A percentile compares a stretch with the other conserved stretches of the same genome.
These are phyloP conservation scores for Taphrorychus bicolor DNA, from an alignment of 2,888 invertebrate genomes.

Conservation along the genomic window DNA sequence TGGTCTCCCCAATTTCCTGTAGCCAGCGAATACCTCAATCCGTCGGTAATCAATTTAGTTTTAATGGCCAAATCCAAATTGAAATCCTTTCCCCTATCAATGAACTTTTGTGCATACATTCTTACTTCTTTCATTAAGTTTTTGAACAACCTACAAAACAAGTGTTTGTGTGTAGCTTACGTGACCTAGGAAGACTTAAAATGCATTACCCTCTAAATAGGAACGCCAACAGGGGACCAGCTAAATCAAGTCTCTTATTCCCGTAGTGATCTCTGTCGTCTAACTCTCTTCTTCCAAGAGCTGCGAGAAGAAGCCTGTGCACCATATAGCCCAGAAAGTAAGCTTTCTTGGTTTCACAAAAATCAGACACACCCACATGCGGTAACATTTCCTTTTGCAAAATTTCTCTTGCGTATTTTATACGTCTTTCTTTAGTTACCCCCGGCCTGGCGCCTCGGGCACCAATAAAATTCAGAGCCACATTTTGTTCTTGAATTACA, in stretches of 20 bases:
- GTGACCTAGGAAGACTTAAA: not conserved
- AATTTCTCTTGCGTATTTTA: slow-evolving; percentile 99
- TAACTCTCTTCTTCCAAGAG: slow-evolving; percentile 93
- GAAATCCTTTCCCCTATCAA: slow-evolving; percentile 98
- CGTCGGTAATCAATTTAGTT: slow-evolving; percentile 98
- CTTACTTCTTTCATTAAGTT: slow-evolving; percentile 97
- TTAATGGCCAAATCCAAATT: slow-evolving; percentile 96
- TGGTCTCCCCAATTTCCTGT: slow-evolving; percentile 99
- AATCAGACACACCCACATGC: slow-evolving; percentile 98
- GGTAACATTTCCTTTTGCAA: slow-evolving; percentile 99
- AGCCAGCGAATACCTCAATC: slow-evolving; percentile 95
- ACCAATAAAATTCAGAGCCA: slow-evolving; percentile 98
- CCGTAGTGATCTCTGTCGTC: slow-evolving; percentile 99
- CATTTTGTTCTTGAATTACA: slow-evolving; percentile 81
- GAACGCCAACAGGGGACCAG: slow-evolving; percentile 96
- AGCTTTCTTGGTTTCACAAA: slow-evolving; percentile 99
- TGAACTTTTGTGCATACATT: slow-evolving; percentile 98
- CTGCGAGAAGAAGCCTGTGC: slow-evolving; percentile 91
- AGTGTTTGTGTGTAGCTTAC: not conserved
- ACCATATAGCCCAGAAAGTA: slow-evolving; percentile 99
- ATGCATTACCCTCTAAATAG: slow-evolving; percentile 89
- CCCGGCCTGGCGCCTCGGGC: slow-evolving; percentile 97
- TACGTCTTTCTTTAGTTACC: slow-evolving; percentile 98
- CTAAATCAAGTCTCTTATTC: slow-evolving; percentile 96
- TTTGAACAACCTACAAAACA: slow-evolving; percentile 75